phyloP scores from a whole-genome alignment of 2,113 vertebrate genomes.

The Cephalopterus ornatus region DNA sequence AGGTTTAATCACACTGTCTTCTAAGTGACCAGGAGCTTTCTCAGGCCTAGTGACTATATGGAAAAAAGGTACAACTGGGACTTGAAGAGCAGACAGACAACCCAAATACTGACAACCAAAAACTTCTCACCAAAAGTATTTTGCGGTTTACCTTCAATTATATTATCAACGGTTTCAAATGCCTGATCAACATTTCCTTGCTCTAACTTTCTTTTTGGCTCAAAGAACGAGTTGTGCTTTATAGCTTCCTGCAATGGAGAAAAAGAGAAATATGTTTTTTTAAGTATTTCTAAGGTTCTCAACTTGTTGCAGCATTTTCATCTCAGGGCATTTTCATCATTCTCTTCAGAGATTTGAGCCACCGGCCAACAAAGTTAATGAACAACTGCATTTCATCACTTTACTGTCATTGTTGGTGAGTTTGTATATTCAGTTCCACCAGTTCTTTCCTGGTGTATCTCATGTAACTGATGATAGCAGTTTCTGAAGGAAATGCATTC shows the following conservation, averaged over 20 bases:
- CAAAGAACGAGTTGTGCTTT: conserved; percentile 69
- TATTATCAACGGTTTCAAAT: conserved; percentile 70
- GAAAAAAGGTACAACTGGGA: not conserved
- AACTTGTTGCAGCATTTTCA: not conserved
- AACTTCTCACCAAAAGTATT: not conserved
- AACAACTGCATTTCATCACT: not conserved
- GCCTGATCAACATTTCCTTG: conserved; percentile 71
- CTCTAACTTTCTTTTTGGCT: conserved; percentile 67
- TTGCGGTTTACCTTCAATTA: conserved; percentile 72
- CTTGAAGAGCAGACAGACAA: not conserved
- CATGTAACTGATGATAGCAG: not conserved
- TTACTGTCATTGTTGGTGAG: not conserved
- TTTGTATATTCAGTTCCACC: not conserved
- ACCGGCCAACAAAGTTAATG: not conserved
- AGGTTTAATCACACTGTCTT: not conserved
- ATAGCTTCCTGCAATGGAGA: conserved; percentile 69
- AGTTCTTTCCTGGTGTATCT: not conserved
- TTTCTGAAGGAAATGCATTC: not conserved
- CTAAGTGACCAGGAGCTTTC: not conserved
- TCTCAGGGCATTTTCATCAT: not conserved
- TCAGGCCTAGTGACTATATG: not conserved
- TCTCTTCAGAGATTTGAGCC: not conserved
- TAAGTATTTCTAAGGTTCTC: not conserved
- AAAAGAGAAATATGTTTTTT: not conserved
- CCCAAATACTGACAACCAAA: not conserved